A percentile compares a stretch with the other conserved stretches of the same genome.
Evolutionary conservation across 2,888 invertebrate species (phyloP).

Genomic region (Volucella zonaria): DNA sequence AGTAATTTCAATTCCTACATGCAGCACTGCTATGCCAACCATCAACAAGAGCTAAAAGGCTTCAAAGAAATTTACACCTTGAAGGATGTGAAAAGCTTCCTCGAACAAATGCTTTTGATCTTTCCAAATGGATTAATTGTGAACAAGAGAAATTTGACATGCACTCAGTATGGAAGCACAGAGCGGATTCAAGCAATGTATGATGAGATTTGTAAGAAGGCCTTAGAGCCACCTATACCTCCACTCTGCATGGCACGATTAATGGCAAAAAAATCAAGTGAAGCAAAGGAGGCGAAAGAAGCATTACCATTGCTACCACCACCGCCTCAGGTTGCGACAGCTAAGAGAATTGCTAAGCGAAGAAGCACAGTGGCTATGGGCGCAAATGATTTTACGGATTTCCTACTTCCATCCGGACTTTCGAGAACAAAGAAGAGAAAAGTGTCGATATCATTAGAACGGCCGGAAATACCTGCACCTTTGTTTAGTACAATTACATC

Average conservation of each 20-base stretch:
- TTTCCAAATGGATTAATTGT: conserved; percentile 79
- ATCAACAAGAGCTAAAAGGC: conserved; percentile 73
- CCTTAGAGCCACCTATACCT: conserved; percentile 78
- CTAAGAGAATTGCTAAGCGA: conserved; percentile 75
- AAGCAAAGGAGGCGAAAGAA: conserved; percentile 66
- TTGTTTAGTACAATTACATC: conserved; percentile 47
- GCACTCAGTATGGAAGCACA: conserved; percentile 74
- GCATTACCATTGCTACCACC: conserved; percentile 38
- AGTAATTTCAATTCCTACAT: conserved; percentile 77
- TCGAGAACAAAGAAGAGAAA: conserved; percentile 53
- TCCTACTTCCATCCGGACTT: conserved; percentile 24
- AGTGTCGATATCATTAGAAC: conserved; percentile 58
- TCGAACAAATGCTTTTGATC: conserved; percentile 77
- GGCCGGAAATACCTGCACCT: conserved; percentile 26
- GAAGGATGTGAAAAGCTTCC: conserved; percentile 74
- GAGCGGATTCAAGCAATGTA: conserved; percentile 76
- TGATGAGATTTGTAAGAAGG: conserved; percentile 76
- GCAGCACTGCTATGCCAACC: conserved; percentile 78
- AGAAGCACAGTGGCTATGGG: conserved; percentile 76
- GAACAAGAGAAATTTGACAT: conserved; percentile 76
- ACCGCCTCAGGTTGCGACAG: conserved; percentile 14
- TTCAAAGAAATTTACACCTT: conserved; percentile 75
- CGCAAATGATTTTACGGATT: conserved; percentile 44
- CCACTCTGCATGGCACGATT: conserved; percentile 76
- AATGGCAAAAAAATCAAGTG: conserved; percentile 75